Evolutionary conservation across 2,113 vertebrate species (phyloP), one percentile per base, ranked within the genome.

Genomic region (Carassius auratus): DNA sequence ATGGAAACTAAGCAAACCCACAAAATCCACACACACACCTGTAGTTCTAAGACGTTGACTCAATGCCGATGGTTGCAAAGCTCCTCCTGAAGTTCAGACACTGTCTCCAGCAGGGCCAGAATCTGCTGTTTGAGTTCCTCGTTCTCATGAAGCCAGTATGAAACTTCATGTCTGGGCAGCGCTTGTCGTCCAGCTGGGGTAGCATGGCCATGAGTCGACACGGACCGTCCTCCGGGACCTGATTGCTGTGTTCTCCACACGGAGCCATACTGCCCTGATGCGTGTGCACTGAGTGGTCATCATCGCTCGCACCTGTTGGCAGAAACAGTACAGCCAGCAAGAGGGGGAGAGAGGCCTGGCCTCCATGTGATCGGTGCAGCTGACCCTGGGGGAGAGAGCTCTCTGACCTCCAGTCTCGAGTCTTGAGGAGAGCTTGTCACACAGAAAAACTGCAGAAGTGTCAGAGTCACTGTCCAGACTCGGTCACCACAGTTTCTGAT

Each of bases 71-170:
- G 96, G 88, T 94, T 95, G 84, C 96, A 91, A 76, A 96, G 93
- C 88, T 96, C 96, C 88, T 97, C 95, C 88, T 96, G 96, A 8
- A 97, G 93, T 89, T 95, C 95, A 0, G 96, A 94, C 69, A 97
- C 92, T 26, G 95, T 93, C 74, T 97, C 95, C 75, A 92, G 93
- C 86, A 97, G 91, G 0, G 91, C 87, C 78, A 94, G 90, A 4
- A 96, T 90, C 92, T 97, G 96, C 91, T 95, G 93, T 12, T 95
- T 96, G 57, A 94, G 89, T 84, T 96, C 95, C 80, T 96, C 94
- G 0, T 97, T 97, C 91, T 97, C 94, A 0, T 95, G 96, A 17
- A 96, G 94, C 96, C 96, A 97, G 75, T 95, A 96, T 81, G 96
- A 96, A 2, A 96, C 95, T 83, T 97, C 96, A 48, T 48, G 45